Evolutionary conservation across 2,113 vertebrate species (phyloP).

Genomic region (Passer montanus): DNA sequence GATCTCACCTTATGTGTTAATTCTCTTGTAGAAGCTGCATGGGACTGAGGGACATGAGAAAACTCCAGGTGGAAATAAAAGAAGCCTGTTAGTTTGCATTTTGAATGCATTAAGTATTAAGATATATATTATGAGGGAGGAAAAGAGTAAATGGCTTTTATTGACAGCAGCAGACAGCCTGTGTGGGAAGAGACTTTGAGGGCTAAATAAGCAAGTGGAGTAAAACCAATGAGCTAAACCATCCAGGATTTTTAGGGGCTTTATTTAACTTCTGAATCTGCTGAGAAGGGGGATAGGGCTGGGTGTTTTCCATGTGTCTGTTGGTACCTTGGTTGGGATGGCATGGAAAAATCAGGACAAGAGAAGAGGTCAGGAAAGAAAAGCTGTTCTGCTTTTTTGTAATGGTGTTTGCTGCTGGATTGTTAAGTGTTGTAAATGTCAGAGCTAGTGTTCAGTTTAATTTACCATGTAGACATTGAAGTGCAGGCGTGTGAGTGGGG

Average conservation of each 20-base stretch:
- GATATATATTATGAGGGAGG: not conserved
- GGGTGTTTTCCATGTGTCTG: not conserved
- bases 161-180: not conserved
- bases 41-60: not conserved
- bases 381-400: not conserved
- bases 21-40: not conserved
- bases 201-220: not conserved
- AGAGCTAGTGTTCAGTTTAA: not conserved
- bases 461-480: not conserved
- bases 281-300: not conserved
- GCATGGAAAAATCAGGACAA: not conserved
- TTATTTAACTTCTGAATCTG: not conserved
- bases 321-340: not conserved
- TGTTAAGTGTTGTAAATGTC: not conserved
- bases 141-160: conserved; percentile 13
- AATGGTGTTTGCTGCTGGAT: not conserved
- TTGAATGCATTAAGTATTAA: not conserved
- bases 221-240: not conserved
- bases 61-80: not conserved
- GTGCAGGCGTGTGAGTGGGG: not conserved
- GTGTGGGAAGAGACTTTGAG: not conserved
- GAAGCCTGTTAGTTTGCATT: not conserved
- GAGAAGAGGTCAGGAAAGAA: not conserved
- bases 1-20: not conserved
- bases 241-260: not conserved